Base-by-base conservation (phyloP, 2,797 vertebrate species). In the Sebastes itinus region DNA sequence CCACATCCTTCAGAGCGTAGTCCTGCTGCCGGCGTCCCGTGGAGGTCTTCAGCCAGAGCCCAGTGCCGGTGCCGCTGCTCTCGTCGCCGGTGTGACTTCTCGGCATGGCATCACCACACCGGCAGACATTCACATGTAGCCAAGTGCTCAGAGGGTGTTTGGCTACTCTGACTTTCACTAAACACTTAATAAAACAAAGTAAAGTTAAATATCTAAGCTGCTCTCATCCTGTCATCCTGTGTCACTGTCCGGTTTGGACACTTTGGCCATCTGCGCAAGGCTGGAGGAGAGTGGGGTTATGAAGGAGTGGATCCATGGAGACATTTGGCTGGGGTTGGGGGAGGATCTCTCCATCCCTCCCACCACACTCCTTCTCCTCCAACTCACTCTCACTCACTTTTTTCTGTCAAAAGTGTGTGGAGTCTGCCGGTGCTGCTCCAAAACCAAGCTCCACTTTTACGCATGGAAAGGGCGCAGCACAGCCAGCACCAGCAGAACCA, bases 21-120 rank as follows among this genome's bases (percentile, higher is more conserved):
- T 95, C 91, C 90, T 92, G 94, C 35, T 82, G 82, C 87, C 94
- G 93, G 92, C 96, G 92, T 56, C 92, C 95, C 8, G 93, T 69
- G 4, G 95, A 92, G 58, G 90, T 93, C 93, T 96, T 97, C 95
- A 97, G 92, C 98, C 97, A 97, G 95, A 98, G 96, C 92, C 97
- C 97, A 84, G 96, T 93, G 92, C 96, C 93, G 75, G 38, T 38
- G 38, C 38, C 38, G 13, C 90, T 81, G 84, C 80, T 87, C 89
- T 97, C 97, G 84, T 97, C 98, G 92, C 96, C 96, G 92, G 96
- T 94, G 95, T 96, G 97, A 93, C 96, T 97, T 92, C 97, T 96
- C 95, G 97, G 97, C 97, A 98, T 99, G 95, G 96, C 97, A 97
- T 98, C 96, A 96, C 95, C 96, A 92, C 78, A 92, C 91, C 91